Evolutionary conservation across 2,888 invertebrate genomes (phyloP).

Genomic region (Achlya flavicornis): DNA sequence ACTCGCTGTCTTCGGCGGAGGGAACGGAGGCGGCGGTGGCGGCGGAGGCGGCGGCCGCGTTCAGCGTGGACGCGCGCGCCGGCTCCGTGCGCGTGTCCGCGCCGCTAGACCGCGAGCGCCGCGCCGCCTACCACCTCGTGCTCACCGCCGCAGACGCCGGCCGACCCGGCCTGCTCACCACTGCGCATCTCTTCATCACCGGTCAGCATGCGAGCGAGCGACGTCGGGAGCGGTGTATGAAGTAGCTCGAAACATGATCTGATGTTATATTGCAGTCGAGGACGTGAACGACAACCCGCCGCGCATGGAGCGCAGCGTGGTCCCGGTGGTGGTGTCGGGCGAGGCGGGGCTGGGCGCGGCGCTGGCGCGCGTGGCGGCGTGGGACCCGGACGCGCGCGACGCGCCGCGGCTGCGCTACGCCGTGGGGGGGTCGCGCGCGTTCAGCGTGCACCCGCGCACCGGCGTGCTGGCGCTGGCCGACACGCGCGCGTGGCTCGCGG

Average conservation of each 20-base stretch:
- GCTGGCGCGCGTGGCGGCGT: constrained; percentile 93
- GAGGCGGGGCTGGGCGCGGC: constrained; percentile 94
- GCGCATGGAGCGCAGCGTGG: constrained; percentile 91
- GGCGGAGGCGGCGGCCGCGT: constrained; percentile 77
- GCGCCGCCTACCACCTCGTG: constrained; percentile 89
- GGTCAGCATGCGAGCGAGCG: too few species aligned
- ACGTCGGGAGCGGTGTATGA: too few species aligned
- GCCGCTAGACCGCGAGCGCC: constrained; percentile 91
- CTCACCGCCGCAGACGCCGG: constrained; percentile 93
- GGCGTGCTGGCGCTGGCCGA: constrained; percentile 62
- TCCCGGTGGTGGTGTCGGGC: constrained; percentile 90
- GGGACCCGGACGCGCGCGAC: constrained; percentile 93
- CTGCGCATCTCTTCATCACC: constrained; percentile 92
- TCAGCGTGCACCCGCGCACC: constrained; percentile 56
- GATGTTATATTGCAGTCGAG: constrained; percentile 82
- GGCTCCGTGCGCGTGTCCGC: constrained; percentile 91
- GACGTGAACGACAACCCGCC: constrained; percentile 97
- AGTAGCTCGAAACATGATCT: neutral
- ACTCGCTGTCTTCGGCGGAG: constrained; percentile 82
- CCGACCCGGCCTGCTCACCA: constrained; percentile 90
- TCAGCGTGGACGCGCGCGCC: constrained; percentile 89
- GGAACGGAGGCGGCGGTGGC: constrained; percentile 80
- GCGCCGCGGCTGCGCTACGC: constrained; percentile 89
- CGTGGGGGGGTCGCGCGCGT: constrained; percentile 83
- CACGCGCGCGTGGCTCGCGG: constrained; percentile 84